These are phyloP conservation scores for Caenorhabditis panamensis DNA, from an alignment of 2,888 invertebrate species.

Conservation along the genomic window DNA sequence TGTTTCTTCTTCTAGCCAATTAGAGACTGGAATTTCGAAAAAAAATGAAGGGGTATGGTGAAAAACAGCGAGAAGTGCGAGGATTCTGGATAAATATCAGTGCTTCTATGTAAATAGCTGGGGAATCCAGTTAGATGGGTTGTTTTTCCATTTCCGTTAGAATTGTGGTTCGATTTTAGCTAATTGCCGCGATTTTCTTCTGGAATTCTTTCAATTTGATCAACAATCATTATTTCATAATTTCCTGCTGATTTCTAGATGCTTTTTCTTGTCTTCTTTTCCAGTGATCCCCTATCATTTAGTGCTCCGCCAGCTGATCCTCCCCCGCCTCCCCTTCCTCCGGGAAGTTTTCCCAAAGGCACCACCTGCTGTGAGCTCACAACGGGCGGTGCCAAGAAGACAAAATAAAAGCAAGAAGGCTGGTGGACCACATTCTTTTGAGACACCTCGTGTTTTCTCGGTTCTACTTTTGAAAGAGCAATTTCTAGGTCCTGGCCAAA, in stretches of 20 bases:
- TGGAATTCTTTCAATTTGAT: too few relatives aligned
- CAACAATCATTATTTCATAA: too few relatives aligned
- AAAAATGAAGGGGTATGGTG: neutral
- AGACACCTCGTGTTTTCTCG: constrained; percentile 3
- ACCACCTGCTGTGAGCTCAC: constrained; percentile 46
- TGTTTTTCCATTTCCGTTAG: constrained; percentile 1
- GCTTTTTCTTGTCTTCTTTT: neutral
- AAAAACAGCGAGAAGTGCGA: constrained; percentile 1
- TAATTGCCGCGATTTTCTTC: too few relatives aligned
- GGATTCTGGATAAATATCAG: neutral
- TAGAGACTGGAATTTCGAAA: constrained; percentile 16
- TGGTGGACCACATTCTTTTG: constrained; percentile 27
- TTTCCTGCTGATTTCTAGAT: constrained; percentile 13
- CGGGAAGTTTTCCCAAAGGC: neutral
- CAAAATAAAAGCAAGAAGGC: constrained; percentile 15
- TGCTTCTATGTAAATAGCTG: neutral
- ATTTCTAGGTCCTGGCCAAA: too few relatives aligned
- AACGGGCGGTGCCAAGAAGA: constrained; percentile 30
- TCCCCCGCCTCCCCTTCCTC: constrained; percentile 4
- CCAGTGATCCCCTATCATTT: neutral
- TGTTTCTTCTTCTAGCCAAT: constrained; percentile 41
- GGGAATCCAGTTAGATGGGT: neutral
- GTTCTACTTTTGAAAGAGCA: constrained; percentile 1
- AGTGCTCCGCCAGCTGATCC: constrained; percentile 18
- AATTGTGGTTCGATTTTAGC: neutral